Base-by-base conservation (phyloP, 2,797 vertebrate species). In the Macrochelys suwanniensis region DNA sequence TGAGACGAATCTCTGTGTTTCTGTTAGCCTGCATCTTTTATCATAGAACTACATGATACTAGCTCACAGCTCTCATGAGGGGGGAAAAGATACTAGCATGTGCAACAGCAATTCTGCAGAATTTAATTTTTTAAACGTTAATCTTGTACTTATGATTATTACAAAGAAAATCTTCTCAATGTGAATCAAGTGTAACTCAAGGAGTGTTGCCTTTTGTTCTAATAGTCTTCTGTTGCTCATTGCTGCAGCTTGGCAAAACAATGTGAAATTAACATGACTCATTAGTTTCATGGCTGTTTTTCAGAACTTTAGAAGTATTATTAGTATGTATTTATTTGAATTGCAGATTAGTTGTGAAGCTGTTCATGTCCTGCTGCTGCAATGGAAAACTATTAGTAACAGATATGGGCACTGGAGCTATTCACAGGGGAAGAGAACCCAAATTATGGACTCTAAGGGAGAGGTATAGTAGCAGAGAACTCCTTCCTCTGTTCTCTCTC, bases 91-190 rank as follows among this genome's bases (percentile, higher is more conserved):
- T 37, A 11, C 17, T 78, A 94, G 42, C 57, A 59, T 13, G 11
- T 13, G 28, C 37, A 85, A 45, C 0, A 1, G 50, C 54, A 76
- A 54, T 37, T 82, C 54, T 65, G 13, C 56, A 80, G 85, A 92
- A 28, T 10, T 76, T 37, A 61, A 28, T 13, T 0, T 76, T 85
- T 71, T 15, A 84, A 76, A 79, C 37, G 1, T 1, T 23, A 1
- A 80, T n/a, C 19, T 1, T 83, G 37, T 51, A 6, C 31, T 90
- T 61, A 19, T 50, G 25, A 7, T 90, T 25, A 6, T 90, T 11
- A 83, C n/a, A 88, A 94, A 82, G n/a, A 68, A 82, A 94, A 95
- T 78, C 33, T 93, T 15, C 65, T 16, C 82, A 53, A 17, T 16
- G 47, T 71, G 68, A 88, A 51, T 84, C n/a, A 28, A 56, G 26